Percentiles rank a stretch among this genome's conserved stretches.
Evolutionary conservation across 2,797 vertebrate genomes (phyloP).

Genomic region (Malacoctenus gilli): DNA sequence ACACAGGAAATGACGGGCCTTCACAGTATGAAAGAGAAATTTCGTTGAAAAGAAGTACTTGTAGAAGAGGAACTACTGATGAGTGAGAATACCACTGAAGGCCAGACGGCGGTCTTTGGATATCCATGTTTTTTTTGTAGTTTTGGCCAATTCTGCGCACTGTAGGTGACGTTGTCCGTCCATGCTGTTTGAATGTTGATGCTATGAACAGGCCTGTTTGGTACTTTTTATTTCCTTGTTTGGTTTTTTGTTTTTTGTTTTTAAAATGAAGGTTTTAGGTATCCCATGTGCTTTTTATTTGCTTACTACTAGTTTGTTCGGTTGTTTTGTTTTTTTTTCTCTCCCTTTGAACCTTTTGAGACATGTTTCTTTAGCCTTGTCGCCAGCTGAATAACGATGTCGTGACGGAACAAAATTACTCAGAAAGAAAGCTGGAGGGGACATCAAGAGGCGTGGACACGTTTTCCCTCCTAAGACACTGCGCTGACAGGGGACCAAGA

Average conservation of each 20-base stretch:
- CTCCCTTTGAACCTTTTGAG: slow-evolving; percentile 42
- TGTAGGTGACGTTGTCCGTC: slow-evolving; percentile 69
- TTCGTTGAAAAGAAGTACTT: slow-evolving; percentile 57
- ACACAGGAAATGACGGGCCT: slow-evolving; percentile 37
- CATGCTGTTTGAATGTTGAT: slow-evolving; percentile 68
- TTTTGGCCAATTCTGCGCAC: slow-evolving; percentile 57
- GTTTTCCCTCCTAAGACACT: slow-evolving; percentile 43
- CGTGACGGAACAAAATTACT: slow-evolving; percentile 31
- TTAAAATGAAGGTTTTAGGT: slow-evolving; percentile 76
- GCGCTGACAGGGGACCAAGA: slow-evolving; percentile 57
- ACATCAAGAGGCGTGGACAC: slow-evolving; percentile 15
- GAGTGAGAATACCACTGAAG: slow-evolving; percentile 50
- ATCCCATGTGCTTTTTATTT: slow-evolving; percentile 72
- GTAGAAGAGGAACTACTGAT: slow-evolving; percentile 71
- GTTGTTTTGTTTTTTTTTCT: slow-evolving; percentile 27
- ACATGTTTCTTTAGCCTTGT: slow-evolving; percentile 30
- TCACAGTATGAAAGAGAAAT: slow-evolving; percentile 39
- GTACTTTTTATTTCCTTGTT: slow-evolving; percentile 72
- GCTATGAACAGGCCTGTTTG: slow-evolving; percentile 63
- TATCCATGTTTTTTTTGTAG: slow-evolving; percentile 45
- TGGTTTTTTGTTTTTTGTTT: slow-evolving; percentile 75
- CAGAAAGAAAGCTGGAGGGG: slow-evolving; percentile 45
- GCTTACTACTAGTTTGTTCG: slow-evolving; percentile 74
- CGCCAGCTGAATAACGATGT: slow-evolving; percentile 42
- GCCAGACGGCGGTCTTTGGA: slow-evolving; percentile 50